These are phyloP conservation scores for Etia nguti DNA, from an alignment of 2,113 vertebrate genomes.

Conservation along the genomic window DNA sequence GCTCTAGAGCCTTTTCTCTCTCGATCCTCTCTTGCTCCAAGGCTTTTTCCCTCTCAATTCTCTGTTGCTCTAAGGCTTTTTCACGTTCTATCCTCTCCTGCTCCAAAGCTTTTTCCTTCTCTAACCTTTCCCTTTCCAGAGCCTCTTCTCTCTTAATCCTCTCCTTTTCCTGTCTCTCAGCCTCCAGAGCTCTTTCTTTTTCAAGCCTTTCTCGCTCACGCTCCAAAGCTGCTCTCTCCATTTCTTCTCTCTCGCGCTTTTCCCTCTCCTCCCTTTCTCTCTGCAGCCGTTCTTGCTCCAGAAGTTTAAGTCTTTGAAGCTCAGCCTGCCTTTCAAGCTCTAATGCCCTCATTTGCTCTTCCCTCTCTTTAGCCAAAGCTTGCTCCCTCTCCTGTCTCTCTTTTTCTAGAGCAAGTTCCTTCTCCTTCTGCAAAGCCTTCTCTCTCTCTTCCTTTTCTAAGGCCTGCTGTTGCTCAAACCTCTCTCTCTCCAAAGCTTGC, in stretches of 20 bases:
- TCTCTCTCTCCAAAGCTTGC: conserved; percentile 46
- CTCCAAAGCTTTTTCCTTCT: conserved; percentile 24
- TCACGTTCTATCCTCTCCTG: conserved; percentile 11
- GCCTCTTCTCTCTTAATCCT: conserved; percentile 37
- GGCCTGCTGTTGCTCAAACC: conserved; percentile 43
- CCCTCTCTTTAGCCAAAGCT: conserved; percentile 42
- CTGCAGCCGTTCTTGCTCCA: conserved; percentile 42
- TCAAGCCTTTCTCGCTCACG: conserved; percentile 16
- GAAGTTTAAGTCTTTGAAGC: conserved; percentile 37
- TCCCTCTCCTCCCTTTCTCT: conserved; percentile 45
- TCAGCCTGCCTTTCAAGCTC: conserved; percentile 48
- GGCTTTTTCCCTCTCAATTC: neutral
- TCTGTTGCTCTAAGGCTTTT: neutral
- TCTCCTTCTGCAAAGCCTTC: conserved; percentile 42
- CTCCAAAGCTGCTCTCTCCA: conserved; percentile 21
- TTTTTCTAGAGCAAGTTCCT: conserved; percentile 42
- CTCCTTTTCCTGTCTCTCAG: conserved; percentile 9
- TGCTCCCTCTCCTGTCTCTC: conserved; percentile 45
- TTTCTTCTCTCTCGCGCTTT: conserved; percentile 31
- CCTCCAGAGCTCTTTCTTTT: conserved; percentile 29
- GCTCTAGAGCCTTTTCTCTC: neutral
- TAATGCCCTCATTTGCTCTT: conserved; percentile 37
- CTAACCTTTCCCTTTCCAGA: conserved; percentile 28
- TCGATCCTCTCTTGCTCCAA: neutral
- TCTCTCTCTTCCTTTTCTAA: conserved; percentile 55